Evolutionary conservation across 2,797 vertebrate species (phyloP).

Genomic region (Oceanodroma leucorhoa): DNA sequence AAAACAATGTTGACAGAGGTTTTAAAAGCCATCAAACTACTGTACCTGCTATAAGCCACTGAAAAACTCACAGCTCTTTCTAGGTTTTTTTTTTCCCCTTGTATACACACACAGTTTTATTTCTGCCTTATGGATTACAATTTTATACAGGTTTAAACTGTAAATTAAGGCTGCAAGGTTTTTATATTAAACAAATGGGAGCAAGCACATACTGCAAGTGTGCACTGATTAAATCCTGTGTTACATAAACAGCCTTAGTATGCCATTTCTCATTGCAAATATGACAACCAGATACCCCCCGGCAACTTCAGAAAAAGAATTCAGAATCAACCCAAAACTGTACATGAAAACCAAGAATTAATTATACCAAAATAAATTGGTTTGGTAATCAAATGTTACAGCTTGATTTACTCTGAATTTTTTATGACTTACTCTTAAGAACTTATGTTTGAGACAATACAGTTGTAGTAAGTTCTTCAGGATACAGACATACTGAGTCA

Average conservation of each 20-base stretch:
- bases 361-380: background rate
- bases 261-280: background rate
- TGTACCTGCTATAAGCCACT: background rate
- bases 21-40: background rate
- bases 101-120: background rate
- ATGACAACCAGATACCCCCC: background rate
- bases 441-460: background rate
- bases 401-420: slow-evolving; percentile 1
- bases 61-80: background rate
- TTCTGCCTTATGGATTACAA: background rate
- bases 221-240: background rate
- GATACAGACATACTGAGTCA: background rate
- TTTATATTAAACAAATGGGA: background rate
- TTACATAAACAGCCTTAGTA: slow-evolving; percentile 16
- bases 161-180: background rate
- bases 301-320: background rate
- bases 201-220: background rate
- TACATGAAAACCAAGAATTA: background rate
- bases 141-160: background rate
- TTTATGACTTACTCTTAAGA: background rate
- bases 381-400: background rate
- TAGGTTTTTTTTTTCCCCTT: background rate
- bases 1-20: background rate
- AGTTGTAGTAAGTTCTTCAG: background rate
- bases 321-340: background rate